Conservation (phyloP, 1,140 invertebrate species). For the Ooceraea biroi region DNA sequence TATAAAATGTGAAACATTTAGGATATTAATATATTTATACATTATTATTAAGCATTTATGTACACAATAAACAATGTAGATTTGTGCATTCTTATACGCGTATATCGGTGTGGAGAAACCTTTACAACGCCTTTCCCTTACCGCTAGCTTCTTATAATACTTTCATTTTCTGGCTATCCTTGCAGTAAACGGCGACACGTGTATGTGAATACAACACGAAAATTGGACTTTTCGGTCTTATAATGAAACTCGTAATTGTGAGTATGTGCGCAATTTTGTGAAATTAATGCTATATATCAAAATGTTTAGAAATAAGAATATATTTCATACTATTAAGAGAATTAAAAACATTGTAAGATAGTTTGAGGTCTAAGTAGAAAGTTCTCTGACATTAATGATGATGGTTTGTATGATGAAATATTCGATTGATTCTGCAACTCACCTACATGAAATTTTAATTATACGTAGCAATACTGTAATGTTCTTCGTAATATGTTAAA, state of each 20-base stretch:
- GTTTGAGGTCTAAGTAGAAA: background rate
- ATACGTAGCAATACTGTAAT: background rate
- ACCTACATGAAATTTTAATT: background rate
- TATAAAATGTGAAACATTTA: background rate
- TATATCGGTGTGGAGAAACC: constrained; percentile 36
- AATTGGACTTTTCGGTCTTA: background rate
- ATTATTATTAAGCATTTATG: background rate
- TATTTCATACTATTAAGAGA: background rate
- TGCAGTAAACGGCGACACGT: constrained; percentile 63
- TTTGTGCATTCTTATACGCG: no score
- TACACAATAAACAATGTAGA: background rate
- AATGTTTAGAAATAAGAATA: constrained; percentile 9
- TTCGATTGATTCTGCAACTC: constrained; percentile 10
- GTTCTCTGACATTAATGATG: background rate
- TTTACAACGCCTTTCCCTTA: constrained; percentile 66
- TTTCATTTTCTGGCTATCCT: constrained; percentile 65
- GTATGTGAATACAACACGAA: constrained; percentile 55
- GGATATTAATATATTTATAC: no score
- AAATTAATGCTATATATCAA: constrained; percentile 16
- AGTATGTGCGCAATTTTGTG: constrained; percentile 38
- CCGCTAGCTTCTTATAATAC: constrained; percentile 72
- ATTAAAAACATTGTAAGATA: background rate
- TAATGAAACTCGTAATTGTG: constrained; percentile 63
- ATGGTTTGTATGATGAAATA: background rate
- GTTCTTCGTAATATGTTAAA: background rate